phyloP scores from a whole-genome alignment of 2,888 invertebrate genomes.

The Acanthosepion pharaonis region DNA sequence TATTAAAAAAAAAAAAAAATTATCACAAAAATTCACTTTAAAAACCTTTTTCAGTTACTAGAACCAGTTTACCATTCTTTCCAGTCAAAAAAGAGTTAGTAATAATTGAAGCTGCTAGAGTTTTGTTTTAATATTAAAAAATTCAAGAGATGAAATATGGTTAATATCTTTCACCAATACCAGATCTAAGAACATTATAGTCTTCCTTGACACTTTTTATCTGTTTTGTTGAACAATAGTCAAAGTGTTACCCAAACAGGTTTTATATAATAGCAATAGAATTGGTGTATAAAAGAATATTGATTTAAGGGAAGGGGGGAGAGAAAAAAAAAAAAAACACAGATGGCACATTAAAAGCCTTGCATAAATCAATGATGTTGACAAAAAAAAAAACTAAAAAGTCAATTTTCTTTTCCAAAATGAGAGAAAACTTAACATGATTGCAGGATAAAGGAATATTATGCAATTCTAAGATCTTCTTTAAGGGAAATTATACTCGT shows the following conservation, averaged over 20 bases:
- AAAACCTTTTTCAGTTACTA: too few relatives aligned
- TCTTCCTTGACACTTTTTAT: background rate
- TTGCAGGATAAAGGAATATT: background rate
- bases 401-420: background rate
- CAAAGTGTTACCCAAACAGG: background rate
- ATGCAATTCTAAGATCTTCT: background rate
- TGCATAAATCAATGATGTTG: background rate
- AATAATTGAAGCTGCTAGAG: too few relatives aligned
- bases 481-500: too few relatives aligned
- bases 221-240: background rate
- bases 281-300: background rate
- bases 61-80: too few relatives aligned
- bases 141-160: too few relatives aligned
- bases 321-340: background rate
- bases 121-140: too few relatives aligned
- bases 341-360: background rate
- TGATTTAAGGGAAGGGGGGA: background rate
- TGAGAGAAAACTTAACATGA: background rate
- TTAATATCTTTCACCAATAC: too few relatives aligned
- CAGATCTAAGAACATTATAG: too few relatives aligned
- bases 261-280: background rate
- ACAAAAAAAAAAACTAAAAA: background rate
- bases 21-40: too few relatives aligned
- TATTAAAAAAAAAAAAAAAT: too few relatives aligned
- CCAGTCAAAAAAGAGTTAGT: too few relatives aligned